Conservation (phyloP, 1,140 invertebrate species). For the Glomeris maerens region DNA sequence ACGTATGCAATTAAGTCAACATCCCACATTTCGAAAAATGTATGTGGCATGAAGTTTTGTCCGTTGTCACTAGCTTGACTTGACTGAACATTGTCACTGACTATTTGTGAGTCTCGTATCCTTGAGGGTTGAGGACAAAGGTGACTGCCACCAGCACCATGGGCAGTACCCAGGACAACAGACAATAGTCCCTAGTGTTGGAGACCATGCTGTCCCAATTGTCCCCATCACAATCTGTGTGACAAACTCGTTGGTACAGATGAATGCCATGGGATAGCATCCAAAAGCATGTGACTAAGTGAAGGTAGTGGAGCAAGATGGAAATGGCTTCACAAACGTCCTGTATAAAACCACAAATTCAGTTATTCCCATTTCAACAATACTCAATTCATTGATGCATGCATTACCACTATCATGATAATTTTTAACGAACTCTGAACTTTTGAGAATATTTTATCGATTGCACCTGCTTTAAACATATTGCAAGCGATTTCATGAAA, state of each 20-base stretch:
- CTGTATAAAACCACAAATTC: too few species aligned
- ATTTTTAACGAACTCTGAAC: too few species aligned
- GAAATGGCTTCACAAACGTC: slow-evolving; percentile 46
- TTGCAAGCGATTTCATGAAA: too few species aligned
- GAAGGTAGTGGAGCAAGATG: slow-evolving; percentile 48
- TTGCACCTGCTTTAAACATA: too few species aligned
- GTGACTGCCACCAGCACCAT: slow-evolving; percentile 31
- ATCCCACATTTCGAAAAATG: too few species aligned
- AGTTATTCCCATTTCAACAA: too few species aligned
- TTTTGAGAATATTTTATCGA: too few species aligned
- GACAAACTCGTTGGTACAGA: slow-evolving; percentile 29
- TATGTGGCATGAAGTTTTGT: too few species aligned
- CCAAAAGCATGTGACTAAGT: slow-evolving; percentile 49
- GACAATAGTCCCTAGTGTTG: slow-evolving; percentile 12
- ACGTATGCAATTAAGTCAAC: too few species aligned
- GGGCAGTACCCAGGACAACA: slow-evolving; percentile 16
- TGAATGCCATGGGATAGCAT: slow-evolving; percentile 39
- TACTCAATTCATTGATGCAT: too few species aligned
- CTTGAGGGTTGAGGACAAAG: slow-evolving; percentile 42
- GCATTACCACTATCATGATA: too few species aligned
- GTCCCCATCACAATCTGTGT: slow-evolving; percentile 19
- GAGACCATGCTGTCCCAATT: slow-evolving; percentile 15
- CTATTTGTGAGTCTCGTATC: slow-evolving; percentile 50
- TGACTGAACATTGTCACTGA: slow-evolving; percentile 17
- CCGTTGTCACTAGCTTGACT: background rate